phyloP scores from a whole-genome alignment of 2,888 invertebrate species.

The Cantharis flavilabris region DNA sequence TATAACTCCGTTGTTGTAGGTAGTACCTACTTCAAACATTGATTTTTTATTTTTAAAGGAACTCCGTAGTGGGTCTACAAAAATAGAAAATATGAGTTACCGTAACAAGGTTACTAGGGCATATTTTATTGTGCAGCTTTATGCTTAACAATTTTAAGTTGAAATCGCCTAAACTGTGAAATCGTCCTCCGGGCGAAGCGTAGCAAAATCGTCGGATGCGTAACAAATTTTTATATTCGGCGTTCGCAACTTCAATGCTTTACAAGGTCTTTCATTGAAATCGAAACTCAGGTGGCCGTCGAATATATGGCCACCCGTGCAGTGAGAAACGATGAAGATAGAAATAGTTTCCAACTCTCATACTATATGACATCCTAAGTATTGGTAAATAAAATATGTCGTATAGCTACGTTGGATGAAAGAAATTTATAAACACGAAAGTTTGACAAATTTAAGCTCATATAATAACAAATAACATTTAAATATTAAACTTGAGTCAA shows the following conservation, averaged over 20 bases:
- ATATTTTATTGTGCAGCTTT: slow-evolving; percentile 11
- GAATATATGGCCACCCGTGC: slow-evolving; percentile 14
- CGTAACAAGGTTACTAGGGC: slow-evolving; percentile 17
- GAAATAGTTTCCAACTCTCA: neutral
- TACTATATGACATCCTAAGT: neutral
- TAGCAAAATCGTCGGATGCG: slow-evolving; percentile 26
- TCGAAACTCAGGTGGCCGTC: slow-evolving; percentile 26
- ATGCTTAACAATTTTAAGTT: slow-evolving; percentile 12
- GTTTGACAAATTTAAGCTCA: slow-evolving; percentile 9
- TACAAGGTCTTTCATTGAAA: slow-evolving; percentile 18
- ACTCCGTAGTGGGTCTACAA: neutral
- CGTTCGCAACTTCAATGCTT: slow-evolving; percentile 12
- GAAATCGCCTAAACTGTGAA: slow-evolving; percentile 16
- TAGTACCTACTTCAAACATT: neutral
- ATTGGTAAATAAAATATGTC: neutral
- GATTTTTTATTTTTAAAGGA: neutral
- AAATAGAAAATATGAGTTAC: neutral
- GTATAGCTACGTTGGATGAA: neutral
- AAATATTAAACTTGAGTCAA: slow-evolving; percentile 9
- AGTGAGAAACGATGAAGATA: slow-evolving; percentile 11
- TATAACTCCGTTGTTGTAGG: neutral
- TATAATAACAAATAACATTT: slow-evolving; percentile 8
- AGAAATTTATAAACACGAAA: neutral
- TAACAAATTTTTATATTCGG: slow-evolving; percentile 27
- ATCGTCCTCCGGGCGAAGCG: slow-evolving; percentile 23